Base-by-base conservation (phyloP, 1,140 invertebrate genomes). In the Drosophila santomea region DNA sequence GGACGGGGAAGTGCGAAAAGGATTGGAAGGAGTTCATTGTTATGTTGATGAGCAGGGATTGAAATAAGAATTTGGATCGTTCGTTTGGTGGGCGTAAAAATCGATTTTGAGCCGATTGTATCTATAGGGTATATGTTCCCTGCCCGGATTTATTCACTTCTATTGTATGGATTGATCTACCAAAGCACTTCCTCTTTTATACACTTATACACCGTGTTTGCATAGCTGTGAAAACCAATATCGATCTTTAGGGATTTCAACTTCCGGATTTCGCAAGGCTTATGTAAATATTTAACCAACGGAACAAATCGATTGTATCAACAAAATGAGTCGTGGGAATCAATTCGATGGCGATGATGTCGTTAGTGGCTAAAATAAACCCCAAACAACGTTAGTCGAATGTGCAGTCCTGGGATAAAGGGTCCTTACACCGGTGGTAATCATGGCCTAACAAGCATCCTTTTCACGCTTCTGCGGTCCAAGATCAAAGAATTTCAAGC, bases 241-340 rank as follows among this genome's bases (percentile, higher is more conserved):
- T n/a, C 2, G 14, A 55, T 45, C 44, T 66, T 32, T 45, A 10
- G 38, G 41, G 35, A 45, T 36, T 78, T 15, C 62, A 43, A 59
- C 68, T 82, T 86, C 75, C 83, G 63, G 71, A 82, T 81, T 81
- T 71, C 66, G 74, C 67, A 63, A 54, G 80, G 51, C 50, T 82
- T 73, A 86, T 88, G 82, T 75, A 83, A 88, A 86, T 86, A 86
- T 86, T 86, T 82, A 47, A 47, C 69, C 52, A 78, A 47, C 61
- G 50, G 44, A 47, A 28, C 12, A 32, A n/a, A 5, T 47, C 20
- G 25, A 15, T 50, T 50, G n/a, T 48, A 25, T 48, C 47, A n/a
- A 48, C 25, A 45, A 47, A 20, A 32, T 44, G 23, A 10, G 25
- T 41, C 28, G 62, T 35, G 43, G 14, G 39, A 36, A 20, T 35